These are phyloP conservation scores for Dynastes grantii DNA, from an alignment of 2,888 invertebrate species.

Conservation along the genomic window DNA sequence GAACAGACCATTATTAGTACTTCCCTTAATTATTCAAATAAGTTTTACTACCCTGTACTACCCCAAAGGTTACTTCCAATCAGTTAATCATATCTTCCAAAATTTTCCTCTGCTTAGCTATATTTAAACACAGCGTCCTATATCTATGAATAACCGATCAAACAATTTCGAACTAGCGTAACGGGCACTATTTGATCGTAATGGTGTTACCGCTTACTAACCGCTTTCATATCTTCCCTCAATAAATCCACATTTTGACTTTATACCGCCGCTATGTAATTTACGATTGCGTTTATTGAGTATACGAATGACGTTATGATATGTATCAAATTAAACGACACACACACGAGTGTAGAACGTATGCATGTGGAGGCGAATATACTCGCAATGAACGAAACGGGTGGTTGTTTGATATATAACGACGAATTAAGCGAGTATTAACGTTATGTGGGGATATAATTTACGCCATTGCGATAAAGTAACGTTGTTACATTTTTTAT, in stretches of 20 bases:
- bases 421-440: slow-evolving; percentile 1
- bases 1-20: too few relatives aligned
- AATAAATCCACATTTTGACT: slow-evolving; percentile 5
- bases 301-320: not conserved
- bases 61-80: too few relatives aligned
- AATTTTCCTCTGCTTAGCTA: too few relatives aligned
- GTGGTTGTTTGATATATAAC: not conserved
- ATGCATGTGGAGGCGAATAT: not conserved
- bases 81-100: too few relatives aligned
- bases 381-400: not conserved
- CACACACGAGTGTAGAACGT: not conserved
- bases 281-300: slow-evolving; percentile 12
- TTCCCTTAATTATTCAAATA: too few relatives aligned
- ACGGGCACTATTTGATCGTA: not conserved
- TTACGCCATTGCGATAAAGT: not conserved
- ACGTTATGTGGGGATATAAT: not conserved
- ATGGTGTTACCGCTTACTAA: slow-evolving; percentile 14
- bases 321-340: slow-evolving; percentile 8
- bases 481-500: too few relatives aligned
- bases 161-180: not conserved
- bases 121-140: too few relatives aligned
- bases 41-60: too few relatives aligned
- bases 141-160: not conserved
- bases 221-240: slow-evolving; percentile 4
- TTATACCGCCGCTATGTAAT: not conserved